Base-by-base conservation (phyloP, 2,888 invertebrate genomes). In the Hyles lineata region DNA sequence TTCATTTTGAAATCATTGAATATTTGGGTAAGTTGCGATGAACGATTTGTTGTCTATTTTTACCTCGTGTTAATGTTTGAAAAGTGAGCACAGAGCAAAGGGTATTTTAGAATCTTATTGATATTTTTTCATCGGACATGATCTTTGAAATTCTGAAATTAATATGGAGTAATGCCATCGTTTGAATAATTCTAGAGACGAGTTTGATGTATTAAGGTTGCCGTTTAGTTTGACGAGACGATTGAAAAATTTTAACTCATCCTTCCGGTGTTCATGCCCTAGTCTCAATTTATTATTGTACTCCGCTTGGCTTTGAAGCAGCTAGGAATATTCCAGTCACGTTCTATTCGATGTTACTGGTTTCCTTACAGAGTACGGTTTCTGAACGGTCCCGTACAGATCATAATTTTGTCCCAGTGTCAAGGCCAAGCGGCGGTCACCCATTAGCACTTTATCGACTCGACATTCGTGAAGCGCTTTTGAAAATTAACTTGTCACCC, bases 401-500 rank as follows among this genome's bases (percentile, higher is more conserved):
- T 6, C 63, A 35, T 11, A 35, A 1, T 43, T 3, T 35, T 15
- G n/a, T 43, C 11, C 21, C 21, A 4, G 43, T 63, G 63, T 21
- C 67, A 67, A 67, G 67, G 67, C 50, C 67, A 50, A 67, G 67
- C 67, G 43, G 17, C 23, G 67, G 23, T 23, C 43, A 21, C 17
- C 4, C 55, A 55, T 55, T n/a, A 55, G 55, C 55, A 55, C 55
- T 55, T 55, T n/a, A 55, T n/a, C 7, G 29, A 50, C 17, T 67
- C 35, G 62, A 23, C 50, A 67, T 50, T 43, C 63, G 35, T 43
- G 19, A 29, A 62, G 43, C 50, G 67, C 15, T 50, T 67, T 75
- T 79, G 71, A 50, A 70, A 73, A 70, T 75, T 62, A 72, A 61
- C 62, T 70, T 60, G 52, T 63, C 72, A 55, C 43, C 73, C 78